These are phyloP conservation scores for Himantopus leucocephalus DNA, from an alignment of 2,113 vertebrate species.

Conservation along the genomic window DNA sequence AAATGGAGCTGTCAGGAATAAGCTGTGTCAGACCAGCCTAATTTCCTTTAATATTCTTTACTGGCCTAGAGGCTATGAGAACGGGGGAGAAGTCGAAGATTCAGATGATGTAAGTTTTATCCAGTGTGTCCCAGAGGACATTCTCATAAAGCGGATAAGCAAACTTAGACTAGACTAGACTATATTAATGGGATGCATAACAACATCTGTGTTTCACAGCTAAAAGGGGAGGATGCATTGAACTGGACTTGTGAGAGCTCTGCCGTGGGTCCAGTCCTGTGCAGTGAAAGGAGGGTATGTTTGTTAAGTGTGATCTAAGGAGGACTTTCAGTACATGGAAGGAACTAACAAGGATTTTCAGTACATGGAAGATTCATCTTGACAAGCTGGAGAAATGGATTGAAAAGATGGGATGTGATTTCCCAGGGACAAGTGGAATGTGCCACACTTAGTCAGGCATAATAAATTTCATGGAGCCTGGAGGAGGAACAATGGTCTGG, in stretches of 20 bases:
- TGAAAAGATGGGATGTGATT: neutral
- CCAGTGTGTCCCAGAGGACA: neutral
- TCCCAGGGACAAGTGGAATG: neutral
- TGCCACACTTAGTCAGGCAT: neutral
- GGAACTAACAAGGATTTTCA: neutral
- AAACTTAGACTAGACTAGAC: neutral
- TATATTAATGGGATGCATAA: neutral
- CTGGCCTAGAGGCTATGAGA: neutral
- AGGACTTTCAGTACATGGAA: neutral
- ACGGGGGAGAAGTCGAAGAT: neutral
- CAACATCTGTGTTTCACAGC: neutral
- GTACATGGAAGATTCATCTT: neutral
- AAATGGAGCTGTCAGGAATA: neutral
- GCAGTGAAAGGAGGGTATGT: neutral
- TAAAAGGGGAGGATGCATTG: neutral
- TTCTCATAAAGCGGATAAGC: neutral
- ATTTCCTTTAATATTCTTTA: neutral
- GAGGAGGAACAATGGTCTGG: neutral
- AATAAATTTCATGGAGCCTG: neutral
- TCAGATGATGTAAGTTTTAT: neutral
- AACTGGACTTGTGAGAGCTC: neutral
- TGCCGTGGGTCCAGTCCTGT: neutral
- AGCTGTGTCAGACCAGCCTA: neutral
- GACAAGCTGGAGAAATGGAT: neutral
- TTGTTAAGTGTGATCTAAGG: neutral